Conservation (phyloP, 2,888 invertebrate species). For the Petrolisthes manimaculis region DNA sequence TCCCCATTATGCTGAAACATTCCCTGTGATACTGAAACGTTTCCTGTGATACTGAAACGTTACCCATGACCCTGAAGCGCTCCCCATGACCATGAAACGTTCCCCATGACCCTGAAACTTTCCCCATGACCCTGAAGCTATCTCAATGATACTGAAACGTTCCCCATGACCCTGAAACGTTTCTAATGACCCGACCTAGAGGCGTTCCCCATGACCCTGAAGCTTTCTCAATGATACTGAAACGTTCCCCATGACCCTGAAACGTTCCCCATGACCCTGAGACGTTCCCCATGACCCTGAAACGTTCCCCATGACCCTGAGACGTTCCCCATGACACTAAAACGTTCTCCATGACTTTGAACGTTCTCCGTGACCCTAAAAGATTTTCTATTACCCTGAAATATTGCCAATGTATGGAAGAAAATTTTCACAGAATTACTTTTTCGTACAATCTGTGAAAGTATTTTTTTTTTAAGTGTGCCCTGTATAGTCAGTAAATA, state of each 20-base stretch:
- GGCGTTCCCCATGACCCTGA: not conserved
- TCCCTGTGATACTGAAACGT: too few species aligned
- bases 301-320: not conserved
- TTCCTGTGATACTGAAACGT: not conserved
- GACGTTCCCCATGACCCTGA: not conserved
- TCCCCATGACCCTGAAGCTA: not conserved
- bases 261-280: conserved; percentile 1
- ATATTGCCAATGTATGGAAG: too few species aligned
- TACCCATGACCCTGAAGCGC: not conserved
- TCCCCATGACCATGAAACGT: not conserved
- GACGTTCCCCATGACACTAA: too few species aligned
- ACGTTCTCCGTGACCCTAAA: not conserved
- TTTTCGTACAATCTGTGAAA: too few species aligned
- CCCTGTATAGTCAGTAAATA: not conserved
- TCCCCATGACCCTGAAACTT: not conserved
- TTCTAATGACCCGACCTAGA: too few species aligned
- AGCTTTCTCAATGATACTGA: not conserved
- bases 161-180: conserved; percentile 5
- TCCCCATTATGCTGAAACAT: too few species aligned
- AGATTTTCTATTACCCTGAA: not conserved
- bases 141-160: not conserved
- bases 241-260: not conserved
- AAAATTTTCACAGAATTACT: too few species aligned
- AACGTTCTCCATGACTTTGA: not conserved
- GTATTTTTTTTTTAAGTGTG: not conserved